A percentile compares a stretch with the other conserved stretches of the same genome.
phyloP scores from a whole-genome alignment of 2,113 vertebrate species.

The Megaceryle maxima region DNA sequence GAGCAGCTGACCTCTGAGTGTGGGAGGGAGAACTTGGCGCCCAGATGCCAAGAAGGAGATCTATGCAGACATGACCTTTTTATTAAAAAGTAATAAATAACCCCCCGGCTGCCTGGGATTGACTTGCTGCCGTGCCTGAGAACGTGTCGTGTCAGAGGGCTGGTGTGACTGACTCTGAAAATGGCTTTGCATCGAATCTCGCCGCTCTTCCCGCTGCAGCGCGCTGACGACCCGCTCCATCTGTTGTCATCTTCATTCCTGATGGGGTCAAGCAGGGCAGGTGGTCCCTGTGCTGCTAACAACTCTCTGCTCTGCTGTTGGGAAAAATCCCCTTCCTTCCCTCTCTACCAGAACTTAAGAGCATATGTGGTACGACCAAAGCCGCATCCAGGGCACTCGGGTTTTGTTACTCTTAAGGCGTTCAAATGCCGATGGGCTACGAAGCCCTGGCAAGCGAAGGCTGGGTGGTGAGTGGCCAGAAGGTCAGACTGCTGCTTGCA shows the following conservation, averaged over 20 bases:
- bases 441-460: background rate
- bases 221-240: accelerated
- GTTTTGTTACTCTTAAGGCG: background rate
- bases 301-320: no score
- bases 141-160: background rate
- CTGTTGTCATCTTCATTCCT: background rate
- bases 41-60: background rate
- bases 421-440: accelerated
- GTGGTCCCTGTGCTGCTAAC: background rate
- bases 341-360: background rate
- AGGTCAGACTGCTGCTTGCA: background rate
- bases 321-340: background rate
- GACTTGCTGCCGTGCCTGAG: background rate
- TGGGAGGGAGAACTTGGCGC: background rate
- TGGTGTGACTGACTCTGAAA: accelerated
- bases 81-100: background rate
- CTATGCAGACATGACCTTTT: background rate
- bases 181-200: background rate
- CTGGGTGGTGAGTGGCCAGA: background rate
- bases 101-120: background rate
- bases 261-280: background rate
- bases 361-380: background rate
- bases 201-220: background rate
- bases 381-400: accelerated
- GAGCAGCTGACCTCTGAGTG: background rate